Base-by-base conservation (phyloP, 2,797 vertebrate genomes). In the Galago senegalensis region DNA sequence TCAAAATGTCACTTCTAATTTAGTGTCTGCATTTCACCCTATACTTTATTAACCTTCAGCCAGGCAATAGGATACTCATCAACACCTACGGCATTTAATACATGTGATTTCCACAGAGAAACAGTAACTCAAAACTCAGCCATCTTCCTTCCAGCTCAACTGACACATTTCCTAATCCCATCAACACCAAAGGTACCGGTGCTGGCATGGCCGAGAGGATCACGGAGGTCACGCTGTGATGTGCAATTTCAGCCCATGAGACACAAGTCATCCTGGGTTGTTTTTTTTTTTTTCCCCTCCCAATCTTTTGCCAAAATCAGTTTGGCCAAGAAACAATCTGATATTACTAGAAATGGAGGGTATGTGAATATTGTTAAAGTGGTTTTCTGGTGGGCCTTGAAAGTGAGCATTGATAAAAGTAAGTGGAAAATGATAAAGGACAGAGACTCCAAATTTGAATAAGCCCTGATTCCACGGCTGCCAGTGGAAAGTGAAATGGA, bases 1-100 rank as follows among this genome's bases (percentile, higher is more conserved):
- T 94, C 96, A 95, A 98, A 98, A 95, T 58, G 82, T 96, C 81
- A 93, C 72, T 98, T 97, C 88, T 91, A 93, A 97, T 97, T 98
- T 97, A 97, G 89, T 91, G 95, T 82, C 95, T 85, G 31, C 0
- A 1, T 80, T 84, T 97, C 49, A 92, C 65, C 88, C 46, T 75
- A 88, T 89, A 49, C 76, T 85, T 89, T 93, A 37, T 81, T 91
- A 89, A 75, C 75, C 37, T 95, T 86, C 67, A 77, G 83, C 94
- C 93, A 97, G 92, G 95, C 60, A 97, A 91, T 11, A 76, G 84
- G 91, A 95, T 91, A 89, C 63, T 91, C 81, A 91, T 93, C 93
- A 96, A 97, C 93, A 92, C 65, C 12, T 43, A 91, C 34, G 81
- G 65, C 60, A 96, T 94, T 97, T 90, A 95, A 94, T 85, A 91